Conservation (phyloP, 2,888 invertebrate species). For the Epicampocera succincta region DNA sequence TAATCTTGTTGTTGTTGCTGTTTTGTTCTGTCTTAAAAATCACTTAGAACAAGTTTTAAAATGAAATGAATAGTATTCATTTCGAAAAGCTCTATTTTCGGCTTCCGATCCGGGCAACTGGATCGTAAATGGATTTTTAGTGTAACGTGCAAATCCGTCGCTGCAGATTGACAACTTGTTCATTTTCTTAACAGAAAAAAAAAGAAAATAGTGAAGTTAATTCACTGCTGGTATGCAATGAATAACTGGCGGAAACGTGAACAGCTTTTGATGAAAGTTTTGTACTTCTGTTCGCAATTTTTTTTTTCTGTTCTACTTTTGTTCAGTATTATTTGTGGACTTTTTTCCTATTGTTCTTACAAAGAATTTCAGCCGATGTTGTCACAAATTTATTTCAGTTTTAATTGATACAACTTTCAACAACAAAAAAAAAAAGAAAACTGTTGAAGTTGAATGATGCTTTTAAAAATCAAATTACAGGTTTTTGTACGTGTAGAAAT, state of each 20-base stretch:
- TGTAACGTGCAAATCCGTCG: too few species aligned
- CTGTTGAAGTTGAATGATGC: constrained; percentile 12
- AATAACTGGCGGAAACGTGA: constrained; percentile 53
- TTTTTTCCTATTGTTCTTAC: background rate
- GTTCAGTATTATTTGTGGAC: constrained; percentile 19
- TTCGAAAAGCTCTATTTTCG: too few species aligned
- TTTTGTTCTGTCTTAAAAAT: too few species aligned
- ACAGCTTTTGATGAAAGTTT: constrained; percentile 55
- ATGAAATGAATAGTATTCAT: too few species aligned
- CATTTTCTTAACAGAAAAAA: too few species aligned
- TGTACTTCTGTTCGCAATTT: background rate
- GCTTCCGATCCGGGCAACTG: too few species aligned
- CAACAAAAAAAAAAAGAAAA: too few species aligned
- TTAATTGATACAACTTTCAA: constrained; percentile 11
- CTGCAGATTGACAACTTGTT: background rate
- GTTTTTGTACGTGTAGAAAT: background rate
- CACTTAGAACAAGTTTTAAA: too few species aligned
- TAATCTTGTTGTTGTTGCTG: too few species aligned
- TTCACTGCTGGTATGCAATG: constrained; percentile 4
- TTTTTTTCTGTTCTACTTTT: background rate
- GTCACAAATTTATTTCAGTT: constrained; percentile 10
- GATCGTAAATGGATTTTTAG: too few species aligned
- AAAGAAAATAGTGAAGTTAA: background rate
- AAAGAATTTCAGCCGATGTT: constrained; percentile 3
- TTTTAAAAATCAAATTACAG: constrained; percentile 43